Conservation (phyloP, 2,113 vertebrate species). For the Gallinago paraguaiae region DNA sequence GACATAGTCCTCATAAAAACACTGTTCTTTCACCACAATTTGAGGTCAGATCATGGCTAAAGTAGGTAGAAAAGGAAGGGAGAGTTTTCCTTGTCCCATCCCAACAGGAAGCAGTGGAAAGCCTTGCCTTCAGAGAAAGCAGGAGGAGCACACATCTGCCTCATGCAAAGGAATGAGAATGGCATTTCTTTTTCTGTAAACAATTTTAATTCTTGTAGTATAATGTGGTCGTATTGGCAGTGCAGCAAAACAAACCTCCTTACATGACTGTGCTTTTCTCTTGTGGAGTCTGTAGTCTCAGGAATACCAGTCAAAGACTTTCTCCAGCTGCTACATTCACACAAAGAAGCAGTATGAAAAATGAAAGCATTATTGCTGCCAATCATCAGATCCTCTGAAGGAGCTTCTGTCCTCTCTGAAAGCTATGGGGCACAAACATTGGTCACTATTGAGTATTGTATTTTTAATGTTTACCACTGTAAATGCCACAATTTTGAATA, state of each 20-base stretch:
- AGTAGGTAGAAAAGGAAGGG: neutral
- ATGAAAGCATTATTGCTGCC: neutral
- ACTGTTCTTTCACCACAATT: neutral
- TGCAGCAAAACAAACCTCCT: constrained; percentile 3
- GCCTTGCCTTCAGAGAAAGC: neutral
- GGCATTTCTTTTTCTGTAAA: neutral
- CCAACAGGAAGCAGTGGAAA: neutral
- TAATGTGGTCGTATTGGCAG: neutral
- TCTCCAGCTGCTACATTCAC: constrained; percentile 18
- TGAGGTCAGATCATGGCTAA: neutral
- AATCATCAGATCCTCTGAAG: constrained; percentile 33
- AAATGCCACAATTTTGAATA: neutral
- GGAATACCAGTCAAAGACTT: constrained; percentile 5
- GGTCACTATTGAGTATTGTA: constrained; percentile 20
- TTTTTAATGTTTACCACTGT: constrained; percentile 25
- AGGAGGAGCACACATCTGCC: neutral
- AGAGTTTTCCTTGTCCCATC: neutral
- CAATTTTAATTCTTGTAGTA: neutral
- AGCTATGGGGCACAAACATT: neutral
- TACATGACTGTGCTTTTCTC: neutral
- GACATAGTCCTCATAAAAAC: neutral
- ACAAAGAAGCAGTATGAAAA: constrained; percentile 46
- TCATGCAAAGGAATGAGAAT: neutral
- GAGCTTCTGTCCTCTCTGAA: constrained; percentile 37
- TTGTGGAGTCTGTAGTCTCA: neutral